Conservation (phyloP, 1,140 invertebrate species). For the Lasaia peninsularis region DNA sequence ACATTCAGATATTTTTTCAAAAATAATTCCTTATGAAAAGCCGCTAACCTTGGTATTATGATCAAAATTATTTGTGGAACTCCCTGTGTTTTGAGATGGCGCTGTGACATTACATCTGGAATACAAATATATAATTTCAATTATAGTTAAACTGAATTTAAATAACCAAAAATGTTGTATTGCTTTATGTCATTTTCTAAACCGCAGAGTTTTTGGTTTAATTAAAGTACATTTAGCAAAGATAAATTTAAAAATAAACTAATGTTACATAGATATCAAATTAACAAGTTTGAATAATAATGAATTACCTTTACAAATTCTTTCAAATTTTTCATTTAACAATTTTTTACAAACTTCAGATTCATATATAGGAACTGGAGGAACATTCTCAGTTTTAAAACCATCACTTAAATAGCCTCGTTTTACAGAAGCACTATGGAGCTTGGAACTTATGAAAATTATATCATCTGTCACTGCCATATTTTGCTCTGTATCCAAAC, state of each 20-base stretch:
- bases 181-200: no score
- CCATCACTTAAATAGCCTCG: slow-evolving; percentile 76
- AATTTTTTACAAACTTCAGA: slow-evolving; percentile 92
- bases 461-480: slow-evolving; percentile 78
- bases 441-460: slow-evolving; percentile 78
- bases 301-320: slow-evolving; percentile 82
- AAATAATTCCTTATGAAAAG: slow-evolving; percentile 92
- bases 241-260: no score
- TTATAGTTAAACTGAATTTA: slow-evolving; percentile 1
- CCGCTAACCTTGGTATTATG: slow-evolving; percentile 95
- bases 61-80: slow-evolving; percentile 93
- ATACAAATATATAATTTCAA: slow-evolving; percentile 24
- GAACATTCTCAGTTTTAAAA: slow-evolving; percentile 66
- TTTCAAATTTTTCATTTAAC: slow-evolving; percentile 90
- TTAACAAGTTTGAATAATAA: background rate
- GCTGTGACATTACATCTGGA: slow-evolving; percentile 87
- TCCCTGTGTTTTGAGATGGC: slow-evolving; percentile 84
- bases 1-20: slow-evolving; percentile 86
- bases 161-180: no score
- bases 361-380: slow-evolving; percentile 83
- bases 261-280: background rate
- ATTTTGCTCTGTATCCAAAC: slow-evolving; percentile 67
- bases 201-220: no score
- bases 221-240: no score
- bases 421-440: slow-evolving; percentile 79